Evolutionary conservation across 2,113 vertebrate species (phyloP), one percentile per base, ranked within the genome.

Genomic region (Potamarius usumacintae): DNA sequence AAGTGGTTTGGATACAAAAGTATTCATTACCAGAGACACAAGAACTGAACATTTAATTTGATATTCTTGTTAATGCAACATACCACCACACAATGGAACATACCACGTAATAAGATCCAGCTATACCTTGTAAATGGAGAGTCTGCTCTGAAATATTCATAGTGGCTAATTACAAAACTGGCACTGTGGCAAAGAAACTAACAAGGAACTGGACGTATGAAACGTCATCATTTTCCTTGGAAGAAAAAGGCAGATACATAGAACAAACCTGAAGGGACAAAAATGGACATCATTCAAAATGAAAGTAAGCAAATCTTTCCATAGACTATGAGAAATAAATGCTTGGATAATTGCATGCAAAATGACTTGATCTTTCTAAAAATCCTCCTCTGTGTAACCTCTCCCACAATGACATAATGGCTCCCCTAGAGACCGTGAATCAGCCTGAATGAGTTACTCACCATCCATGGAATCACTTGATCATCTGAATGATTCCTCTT

Each of bases 71-170:
- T 80, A 27, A 58, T 71, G 20, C 27, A 67, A 58, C 85, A 86
- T n/a, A 57, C 85, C 27, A 27, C 7, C 69, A 62, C 65, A 72
- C 62, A 53, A 77, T 58, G 63, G 72, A 82, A 74, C 55, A 81
- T 74, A 20, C 22, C 50, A 55, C 3, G 27, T 65, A 84, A 77
- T 34, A 9, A 8, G 83, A 90, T 86, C 92, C 48, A 84, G 83
- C 85, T 89, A 90, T 88, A 55, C 69, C 76, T 25, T 60, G 82
- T 88, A 90, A 94, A 92, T 76, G 52, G 86, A 92, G 89, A 88
- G 90, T 89, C 42, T 50, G 8, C 18, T 4, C 81, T 94, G 69
- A 93, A 93, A 93, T 93, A 94, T 95, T 93, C 50, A 94, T 86
- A 90, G 89, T 78, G 83, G 84, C 89, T 92, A 90, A 93, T 92